Evolutionary conservation across 2,797 vertebrate genomes (phyloP).

Genomic region (Notolabrus celidotus): DNA sequence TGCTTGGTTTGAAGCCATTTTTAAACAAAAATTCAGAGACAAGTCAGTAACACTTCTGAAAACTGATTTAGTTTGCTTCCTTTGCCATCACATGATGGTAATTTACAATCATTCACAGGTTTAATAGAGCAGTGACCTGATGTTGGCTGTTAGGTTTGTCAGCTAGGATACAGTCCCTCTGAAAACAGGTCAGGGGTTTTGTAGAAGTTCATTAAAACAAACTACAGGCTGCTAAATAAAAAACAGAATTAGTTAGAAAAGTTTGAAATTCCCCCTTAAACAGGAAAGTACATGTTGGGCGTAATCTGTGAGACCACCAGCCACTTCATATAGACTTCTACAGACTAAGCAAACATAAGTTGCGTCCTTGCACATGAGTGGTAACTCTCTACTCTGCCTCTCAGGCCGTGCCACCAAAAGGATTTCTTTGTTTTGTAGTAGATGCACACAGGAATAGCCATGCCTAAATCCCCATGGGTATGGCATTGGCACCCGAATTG

Average conservation of each 20-base stretch:
- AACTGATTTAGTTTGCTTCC: background rate
- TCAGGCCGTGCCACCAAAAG: slow-evolving; percentile 32
- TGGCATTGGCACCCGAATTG: slow-evolving; percentile 41
- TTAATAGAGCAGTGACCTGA: slow-evolving; percentile 10
- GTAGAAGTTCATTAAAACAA: background rate
- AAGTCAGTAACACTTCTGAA: no score
- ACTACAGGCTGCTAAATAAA: background rate
- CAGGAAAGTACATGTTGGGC: background rate
- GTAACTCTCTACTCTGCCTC: background rate
- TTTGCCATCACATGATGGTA: slow-evolving; percentile 2
- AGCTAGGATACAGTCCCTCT: background rate
- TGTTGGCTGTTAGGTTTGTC: background rate
- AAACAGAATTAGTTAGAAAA: background rate
- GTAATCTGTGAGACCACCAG: background rate
- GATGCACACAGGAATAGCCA: slow-evolving; percentile 64
- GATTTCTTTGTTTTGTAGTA: slow-evolving; percentile 59
- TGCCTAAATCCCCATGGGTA: slow-evolving; percentile 49
- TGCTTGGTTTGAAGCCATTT: background rate
- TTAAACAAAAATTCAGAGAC: background rate
- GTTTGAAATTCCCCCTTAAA: slow-evolving; percentile 4
- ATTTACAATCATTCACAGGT: slow-evolving; percentile 18
- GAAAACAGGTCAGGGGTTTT: background rate
- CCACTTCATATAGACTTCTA: slow-evolving; percentile 6
- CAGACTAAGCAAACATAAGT: slow-evolving; percentile 3
- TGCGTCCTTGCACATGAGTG: background rate